phyloP scores from a whole-genome alignment of 1,140 invertebrate species.

The Drosophila jambulina region DNA sequence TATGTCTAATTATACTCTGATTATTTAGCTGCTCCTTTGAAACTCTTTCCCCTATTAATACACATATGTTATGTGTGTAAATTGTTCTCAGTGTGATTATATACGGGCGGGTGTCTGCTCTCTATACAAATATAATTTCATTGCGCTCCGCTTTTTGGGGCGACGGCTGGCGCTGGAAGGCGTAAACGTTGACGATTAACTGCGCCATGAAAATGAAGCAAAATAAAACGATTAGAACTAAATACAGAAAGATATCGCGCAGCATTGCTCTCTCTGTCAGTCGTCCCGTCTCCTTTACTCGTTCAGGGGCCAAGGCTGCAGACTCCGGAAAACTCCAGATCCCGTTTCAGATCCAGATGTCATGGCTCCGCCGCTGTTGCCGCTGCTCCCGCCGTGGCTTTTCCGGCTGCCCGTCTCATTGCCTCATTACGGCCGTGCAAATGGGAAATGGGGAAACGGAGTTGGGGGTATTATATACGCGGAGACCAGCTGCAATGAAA shows the following conservation, averaged over 20 bases:
- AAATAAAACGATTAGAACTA: constrained; percentile 85
- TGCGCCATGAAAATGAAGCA: constrained; percentile 85
- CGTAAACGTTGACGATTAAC: constrained; percentile 85
- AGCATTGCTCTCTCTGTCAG: constrained; percentile 55
- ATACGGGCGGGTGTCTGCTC: not conserved
- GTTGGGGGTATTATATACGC: constrained; percentile 9
- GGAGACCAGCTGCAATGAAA: constrained; percentile 53
- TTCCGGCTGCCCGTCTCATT: constrained; percentile 48
- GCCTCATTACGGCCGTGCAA: constrained; percentile 51
- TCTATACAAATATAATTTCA: constrained; percentile 84
- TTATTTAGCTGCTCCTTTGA: not conserved
- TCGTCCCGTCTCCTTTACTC: constrained; percentile 16
- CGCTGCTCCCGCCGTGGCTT: constrained; percentile 22
- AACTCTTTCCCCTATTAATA: not conserved
- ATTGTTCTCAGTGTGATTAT: not conserved
- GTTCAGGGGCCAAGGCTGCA: constrained; percentile 42
- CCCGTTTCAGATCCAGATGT: constrained; percentile 42
- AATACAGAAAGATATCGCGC: constrained; percentile 84
- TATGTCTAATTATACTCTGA: not conserved
- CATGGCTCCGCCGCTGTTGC: constrained; percentile 37
- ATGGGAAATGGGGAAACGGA: constrained; percentile 35
- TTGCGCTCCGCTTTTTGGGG: constrained; percentile 74
- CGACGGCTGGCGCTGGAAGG: constrained; percentile 79
- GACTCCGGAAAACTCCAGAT: constrained; percentile 47
- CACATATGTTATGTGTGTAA: too few relatives aligned